Evolutionary conservation across 2,797 vertebrate species (phyloP).

Genomic region (Eutrigla gurnardus): DNA sequence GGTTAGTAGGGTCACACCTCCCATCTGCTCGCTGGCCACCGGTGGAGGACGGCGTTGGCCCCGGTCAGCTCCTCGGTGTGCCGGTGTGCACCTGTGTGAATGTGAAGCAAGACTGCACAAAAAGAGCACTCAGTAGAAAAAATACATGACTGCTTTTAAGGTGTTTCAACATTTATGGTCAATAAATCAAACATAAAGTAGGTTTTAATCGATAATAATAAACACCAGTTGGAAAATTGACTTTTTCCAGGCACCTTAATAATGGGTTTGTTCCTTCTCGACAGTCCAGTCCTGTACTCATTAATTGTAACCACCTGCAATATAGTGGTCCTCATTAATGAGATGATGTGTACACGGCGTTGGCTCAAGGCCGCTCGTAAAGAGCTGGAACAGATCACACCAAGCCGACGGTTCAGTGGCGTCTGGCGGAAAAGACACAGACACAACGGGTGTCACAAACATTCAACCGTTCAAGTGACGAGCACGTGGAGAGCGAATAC

Average conservation of each 20-base stretch:
- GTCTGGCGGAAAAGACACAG: conserved; percentile 13
- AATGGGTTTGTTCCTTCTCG: conserved; percentile 14
- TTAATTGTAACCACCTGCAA: conserved; percentile 18
- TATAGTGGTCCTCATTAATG: conserved; percentile 15
- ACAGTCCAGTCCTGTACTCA: conserved; percentile 10
- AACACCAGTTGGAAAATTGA: neutral
- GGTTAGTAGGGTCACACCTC: conserved; percentile 46
- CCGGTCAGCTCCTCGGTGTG: conserved; percentile 20
- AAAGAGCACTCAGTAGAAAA: conserved; percentile 21
- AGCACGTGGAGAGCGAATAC: neutral
- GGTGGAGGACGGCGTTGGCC: conserved; percentile 7
- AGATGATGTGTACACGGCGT: conserved; percentile 3
- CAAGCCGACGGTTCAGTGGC: neutral
- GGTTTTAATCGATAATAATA: conserved; percentile 7
- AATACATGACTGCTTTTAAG: conserved; percentile 1
- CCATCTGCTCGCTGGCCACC: conserved; percentile 45
- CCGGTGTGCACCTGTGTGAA: conserved; percentile 26
- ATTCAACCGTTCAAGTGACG: neutral
- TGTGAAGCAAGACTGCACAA: conserved; percentile 15
- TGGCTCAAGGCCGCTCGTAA: conserved; percentile 25
- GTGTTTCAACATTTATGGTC: neutral
- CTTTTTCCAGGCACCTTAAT: neutral
- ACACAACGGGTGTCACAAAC: conserved; percentile 6
- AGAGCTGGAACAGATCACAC: conserved; percentile 20
- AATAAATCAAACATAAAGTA: conserved; percentile 3